Conservation (phyloP, 2,797 vertebrate genomes). For the Syndactyla subalaris region DNA sequence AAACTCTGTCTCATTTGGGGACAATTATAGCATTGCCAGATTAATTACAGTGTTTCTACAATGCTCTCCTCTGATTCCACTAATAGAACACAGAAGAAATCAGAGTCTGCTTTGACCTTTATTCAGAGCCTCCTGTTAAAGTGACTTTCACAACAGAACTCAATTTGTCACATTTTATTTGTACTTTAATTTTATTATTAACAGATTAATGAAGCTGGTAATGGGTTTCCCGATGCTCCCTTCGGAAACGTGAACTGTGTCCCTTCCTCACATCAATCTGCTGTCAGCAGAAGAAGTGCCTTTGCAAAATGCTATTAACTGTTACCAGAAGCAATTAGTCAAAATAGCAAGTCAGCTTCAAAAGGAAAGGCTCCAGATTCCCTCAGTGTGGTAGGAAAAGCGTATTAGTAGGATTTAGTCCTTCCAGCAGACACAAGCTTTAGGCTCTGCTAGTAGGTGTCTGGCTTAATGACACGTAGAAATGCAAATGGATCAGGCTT, state of each 20-base stretch:
- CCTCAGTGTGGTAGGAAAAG: not conserved
- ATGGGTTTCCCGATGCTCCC: constrained; percentile 58
- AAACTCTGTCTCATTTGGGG: not conserved
- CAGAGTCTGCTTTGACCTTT: constrained; percentile 61
- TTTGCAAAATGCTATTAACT: constrained; percentile 66
- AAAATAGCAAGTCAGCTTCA: constrained; percentile 55
- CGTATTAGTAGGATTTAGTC: constrained; percentile 33
- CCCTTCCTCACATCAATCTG: constrained; percentile 66
- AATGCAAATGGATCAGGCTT: constrained; percentile 13
- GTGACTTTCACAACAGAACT: constrained; percentile 58
- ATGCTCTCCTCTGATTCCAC: constrained; percentile 36
- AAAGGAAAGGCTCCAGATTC: constrained; percentile 32
- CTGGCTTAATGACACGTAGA: constrained; percentile 31
- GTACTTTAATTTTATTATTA: constrained; percentile 73
- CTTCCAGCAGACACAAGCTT: constrained; percentile 1
- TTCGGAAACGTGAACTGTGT: constrained; percentile 62
- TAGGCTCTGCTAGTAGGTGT: not conserved
- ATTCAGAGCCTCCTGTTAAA: constrained; percentile 48
- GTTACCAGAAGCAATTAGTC: constrained; percentile 66
- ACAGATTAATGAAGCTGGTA: constrained; percentile 70
- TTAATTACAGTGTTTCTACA: constrained; percentile 49
- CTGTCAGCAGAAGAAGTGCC: constrained; percentile 55
- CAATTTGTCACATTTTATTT: constrained; percentile 69
- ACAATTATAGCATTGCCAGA: constrained; percentile 31
- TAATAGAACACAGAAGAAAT: constrained; percentile 30